Conservation (phyloP, 1,140 invertebrate species). For the Heliconius hermathena region DNA sequence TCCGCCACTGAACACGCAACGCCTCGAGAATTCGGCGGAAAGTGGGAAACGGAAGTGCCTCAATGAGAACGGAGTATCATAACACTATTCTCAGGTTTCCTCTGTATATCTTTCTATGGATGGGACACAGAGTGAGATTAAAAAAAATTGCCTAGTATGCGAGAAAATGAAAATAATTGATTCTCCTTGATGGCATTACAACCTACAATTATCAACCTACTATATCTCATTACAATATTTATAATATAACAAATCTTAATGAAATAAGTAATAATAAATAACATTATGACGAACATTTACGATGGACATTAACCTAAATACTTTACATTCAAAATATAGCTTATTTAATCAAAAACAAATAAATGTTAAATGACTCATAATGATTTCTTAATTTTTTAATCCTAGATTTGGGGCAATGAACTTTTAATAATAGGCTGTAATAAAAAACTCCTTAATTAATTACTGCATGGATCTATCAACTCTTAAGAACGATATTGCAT, state of each 20-base stretch:
- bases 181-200: too few relatives aligned
- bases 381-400: background rate
- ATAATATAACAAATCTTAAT: background rate
- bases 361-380: background rate
- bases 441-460: background rate
- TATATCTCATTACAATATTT: too few relatives aligned
- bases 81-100: background rate
- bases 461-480: background rate
- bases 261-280: background rate
- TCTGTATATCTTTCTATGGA: background rate
- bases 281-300: background rate
- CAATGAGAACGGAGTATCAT: background rate
- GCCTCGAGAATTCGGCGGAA: background rate
- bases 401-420: background rate
- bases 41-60: background rate
- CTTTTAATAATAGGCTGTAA: background rate
- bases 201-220: too few relatives aligned
- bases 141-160: background rate
- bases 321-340: background rate
- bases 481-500: background rate
- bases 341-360: background rate
- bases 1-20: background rate
- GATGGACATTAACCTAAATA: background rate
- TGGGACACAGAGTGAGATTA: background rate
- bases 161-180: background rate